A percentile compares a stretch with the other conserved stretches of the same genome.
Evolutionary conservation across 2,888 invertebrate genomes (phyloP).

Genomic region (Frankliniella intonsa): DNA sequence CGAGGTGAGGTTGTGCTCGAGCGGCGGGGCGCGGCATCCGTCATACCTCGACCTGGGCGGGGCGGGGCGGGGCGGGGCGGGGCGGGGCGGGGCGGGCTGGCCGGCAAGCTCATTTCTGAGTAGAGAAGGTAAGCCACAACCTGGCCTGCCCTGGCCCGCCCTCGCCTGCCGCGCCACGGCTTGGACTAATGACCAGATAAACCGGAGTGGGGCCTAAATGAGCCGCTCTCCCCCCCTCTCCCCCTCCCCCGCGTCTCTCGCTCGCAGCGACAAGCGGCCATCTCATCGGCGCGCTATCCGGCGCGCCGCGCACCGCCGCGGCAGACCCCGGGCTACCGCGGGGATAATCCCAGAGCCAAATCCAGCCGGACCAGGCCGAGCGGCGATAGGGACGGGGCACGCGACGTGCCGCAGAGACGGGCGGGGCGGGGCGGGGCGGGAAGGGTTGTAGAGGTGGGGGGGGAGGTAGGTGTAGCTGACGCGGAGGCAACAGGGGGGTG

Average conservation of each 20-base stretch:
- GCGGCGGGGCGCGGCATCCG: not conserved
- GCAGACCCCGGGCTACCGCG: not conserved
- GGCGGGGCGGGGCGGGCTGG: not conserved
- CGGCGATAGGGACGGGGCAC: too few relatives aligned
- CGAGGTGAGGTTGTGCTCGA: too few relatives aligned
- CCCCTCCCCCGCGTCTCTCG: too few relatives aligned
- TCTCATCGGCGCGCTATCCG: too few relatives aligned
- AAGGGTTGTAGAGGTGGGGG: too few relatives aligned
- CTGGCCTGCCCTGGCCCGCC: not conserved
- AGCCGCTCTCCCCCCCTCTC: not conserved
- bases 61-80: not conserved
- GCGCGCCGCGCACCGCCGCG: not conserved
- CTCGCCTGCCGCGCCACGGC: not conserved
- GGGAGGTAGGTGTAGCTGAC: not conserved
- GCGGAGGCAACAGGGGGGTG: too few relatives aligned
- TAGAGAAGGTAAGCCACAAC: not conserved
- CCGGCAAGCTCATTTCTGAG: not conserved
- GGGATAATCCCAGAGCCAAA: too few relatives aligned
- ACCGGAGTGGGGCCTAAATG: conserved; percentile 14
- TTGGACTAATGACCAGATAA: conserved; percentile 18
- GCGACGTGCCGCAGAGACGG: too few relatives aligned
- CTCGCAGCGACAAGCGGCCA: too few relatives aligned
- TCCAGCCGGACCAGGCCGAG: too few relatives aligned
- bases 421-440: too few relatives aligned
- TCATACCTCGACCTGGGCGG: not conserved